phyloP scores from a whole-genome alignment of 2,888 invertebrate genomes.

The Diachrysia chrysitis region DNA sequence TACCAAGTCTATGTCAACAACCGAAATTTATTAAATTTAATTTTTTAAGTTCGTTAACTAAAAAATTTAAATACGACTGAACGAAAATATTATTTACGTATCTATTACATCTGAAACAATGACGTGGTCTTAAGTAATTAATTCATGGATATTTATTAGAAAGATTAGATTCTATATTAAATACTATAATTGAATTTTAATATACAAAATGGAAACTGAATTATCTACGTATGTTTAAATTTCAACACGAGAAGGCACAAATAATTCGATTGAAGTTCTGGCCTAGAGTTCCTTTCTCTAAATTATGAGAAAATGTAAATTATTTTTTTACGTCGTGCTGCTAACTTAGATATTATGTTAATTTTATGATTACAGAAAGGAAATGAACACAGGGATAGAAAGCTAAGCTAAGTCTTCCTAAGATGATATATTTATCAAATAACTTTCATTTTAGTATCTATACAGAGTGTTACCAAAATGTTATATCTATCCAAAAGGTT shows the following conservation, averaged over 20 bases:
- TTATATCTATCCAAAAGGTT: no score
- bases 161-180: conserved; percentile 6
- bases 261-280: neutral
- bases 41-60: no score
- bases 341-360: no score
- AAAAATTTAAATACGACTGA: no score
- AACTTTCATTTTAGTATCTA: conserved; percentile 24
- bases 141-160: conserved; percentile 16
- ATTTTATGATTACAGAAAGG: no score
- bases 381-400: neutral
- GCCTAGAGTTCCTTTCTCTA: no score
- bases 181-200: neutral
- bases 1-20: no score
- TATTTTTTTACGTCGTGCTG: no score
- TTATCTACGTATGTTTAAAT: neutral
- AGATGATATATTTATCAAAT: neutral
- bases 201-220: neutral
- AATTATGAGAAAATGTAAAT: no score
- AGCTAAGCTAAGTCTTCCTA: neutral
- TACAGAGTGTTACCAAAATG: no score
- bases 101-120: neutral
- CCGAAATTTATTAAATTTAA: no score
- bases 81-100: neutral
- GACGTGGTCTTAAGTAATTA: conserved; percentile 17
- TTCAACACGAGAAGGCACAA: neutral